Conservation (phyloP, 2,888 invertebrate genomes). For the Podotricha telesiphe region DNA sequence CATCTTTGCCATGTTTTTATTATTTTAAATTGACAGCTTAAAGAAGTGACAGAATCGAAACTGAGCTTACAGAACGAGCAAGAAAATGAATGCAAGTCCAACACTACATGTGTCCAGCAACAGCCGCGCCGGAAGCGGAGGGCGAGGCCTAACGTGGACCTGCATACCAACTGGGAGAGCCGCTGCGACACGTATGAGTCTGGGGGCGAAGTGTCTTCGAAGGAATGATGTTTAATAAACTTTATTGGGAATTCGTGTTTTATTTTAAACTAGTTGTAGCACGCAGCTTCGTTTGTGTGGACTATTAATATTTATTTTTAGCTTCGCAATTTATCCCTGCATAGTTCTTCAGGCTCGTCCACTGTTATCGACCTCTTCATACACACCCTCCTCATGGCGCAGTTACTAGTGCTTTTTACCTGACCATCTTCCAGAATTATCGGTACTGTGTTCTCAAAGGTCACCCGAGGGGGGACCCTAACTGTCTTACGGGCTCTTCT, state of each 20-base stretch:
- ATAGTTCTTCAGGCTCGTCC: too few relatives aligned
- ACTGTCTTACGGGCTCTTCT: too few relatives aligned
- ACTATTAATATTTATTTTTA: too few relatives aligned
- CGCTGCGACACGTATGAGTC: conserved; percentile 37
- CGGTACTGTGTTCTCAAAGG: too few relatives aligned
- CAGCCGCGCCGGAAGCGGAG: conserved; percentile 53
- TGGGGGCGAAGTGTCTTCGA: conserved; percentile 47
- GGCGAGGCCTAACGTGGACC: conserved; percentile 43
- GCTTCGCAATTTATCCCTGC: too few relatives aligned
- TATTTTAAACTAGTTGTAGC: too few relatives aligned
- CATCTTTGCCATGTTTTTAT: not conserved
- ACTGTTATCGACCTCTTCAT: too few relatives aligned
- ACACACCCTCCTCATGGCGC: too few relatives aligned
- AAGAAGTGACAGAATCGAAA: conserved; percentile 40
- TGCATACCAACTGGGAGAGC: conserved; percentile 43
- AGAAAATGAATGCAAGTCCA: conserved; percentile 43
- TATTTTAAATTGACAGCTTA: conserved; percentile 33
- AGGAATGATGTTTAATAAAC: conserved; percentile 39
- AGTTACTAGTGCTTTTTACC: too few relatives aligned
- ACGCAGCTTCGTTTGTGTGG: too few relatives aligned
- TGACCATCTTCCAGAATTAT: too few relatives aligned
- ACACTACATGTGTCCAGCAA: conserved; percentile 53
- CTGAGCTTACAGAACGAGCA: conserved; percentile 19
- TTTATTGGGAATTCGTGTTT: conserved; percentile 1
- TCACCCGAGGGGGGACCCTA: too few relatives aligned